Evolutionary conservation across 2,797 vertebrate species (phyloP), one percentile per base, ranked within the genome.

Genomic region (Heteromormyrus szaboi): DNA sequence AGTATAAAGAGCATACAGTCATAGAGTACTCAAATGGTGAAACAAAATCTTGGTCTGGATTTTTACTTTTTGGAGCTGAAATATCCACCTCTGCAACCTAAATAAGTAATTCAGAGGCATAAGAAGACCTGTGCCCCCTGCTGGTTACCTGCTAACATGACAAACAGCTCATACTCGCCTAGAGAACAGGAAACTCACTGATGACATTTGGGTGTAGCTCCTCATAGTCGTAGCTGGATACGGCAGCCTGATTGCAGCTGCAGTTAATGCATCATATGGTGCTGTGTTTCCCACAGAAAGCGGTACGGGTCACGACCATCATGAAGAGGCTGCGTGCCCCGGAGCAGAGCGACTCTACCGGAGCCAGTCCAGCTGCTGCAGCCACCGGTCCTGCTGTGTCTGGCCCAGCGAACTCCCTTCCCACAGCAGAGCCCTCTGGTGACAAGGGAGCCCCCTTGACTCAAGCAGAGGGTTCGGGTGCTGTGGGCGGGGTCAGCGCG

Each of bases 271-370:
- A 84, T 4, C 17, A 33, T 11, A 17, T n/a, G 51, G 59, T 48
- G 53, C 33, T 54, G 37, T 51, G 19, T 76, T 46, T 85, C 84
- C 91, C 72, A 19, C 95, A 99, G 98, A 99, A 99, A 97, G 98
- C 98, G 0, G 97, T 99, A 86, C 96, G 98, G 88, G 98, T 99
- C 92, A 99, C 98, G 84, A 99, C 98, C 81, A 97, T 99, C 92
- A 99, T 99, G 98, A 99, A 99, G 92, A 95, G 98, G 88, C 96
- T 99, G 90, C 95, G 98, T 90, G 96, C 96, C 0, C 97, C 98
- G 0, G 98, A 99, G 91, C 96, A 97, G 87, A 94, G 96, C 0
- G 95, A 95, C 76, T 51, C 81, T 9, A 88, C 95, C 0, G 94
- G 93, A 17, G 91, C 91, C 83, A 88, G 90, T 62, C 90, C 94